Evolutionary conservation across 2,113 vertebrate genomes (phyloP), one percentile per base, ranked within the genome.

Genomic region (Erythrolamprus reginae): DNA sequence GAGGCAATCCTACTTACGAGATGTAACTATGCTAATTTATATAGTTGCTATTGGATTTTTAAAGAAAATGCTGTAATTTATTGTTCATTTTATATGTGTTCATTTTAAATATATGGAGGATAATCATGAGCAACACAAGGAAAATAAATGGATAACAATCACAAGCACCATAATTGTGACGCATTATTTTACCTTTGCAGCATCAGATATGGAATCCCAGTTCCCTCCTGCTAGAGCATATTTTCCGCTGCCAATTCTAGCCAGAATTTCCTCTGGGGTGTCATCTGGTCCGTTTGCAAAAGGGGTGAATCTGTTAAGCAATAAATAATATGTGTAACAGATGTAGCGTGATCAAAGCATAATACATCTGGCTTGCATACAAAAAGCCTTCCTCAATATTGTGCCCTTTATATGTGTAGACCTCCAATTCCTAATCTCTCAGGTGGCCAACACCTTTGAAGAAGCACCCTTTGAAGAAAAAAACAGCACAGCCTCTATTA

Each of bases 241-340:
- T 94, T 98, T 98, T 50, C 99, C 99, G 10, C 99, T 97, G 93
- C 98, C 98, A 0, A 99, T 99, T 90, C 98, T 97, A 9, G 98
- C 98, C 95, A 99, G 94, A 88, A 99, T 99, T 95, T 99, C 98
- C 92, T 99, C 99, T 0, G 99, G 97, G 0, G 98, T 98, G 90
- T 99, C 98, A 0, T 99, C 98, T 0, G 98, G 97, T 17, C 98
- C 98, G 24, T 98, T 99, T 55, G 99, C 99, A 95, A 99, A 99
- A 0, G 99, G 99, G 50, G 99, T 99, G 94, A 99, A 99, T 15
- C 99, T 99, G 47, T 33, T 82, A 0, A 1, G 23, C 33, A 85
- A n/a, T 58, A 86, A 55, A 42, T 4, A 2, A 3, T 33, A 42
- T 90, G 33, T 87, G 77, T 65, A 89, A 15, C 10, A 33, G 1